A percentile compares a stretch with the other conserved stretches of the same genome.
These are phyloP conservation scores for Sylvicola fuscatus DNA, from an alignment of 2,888 invertebrate species.

Conservation along the genomic window DNA sequence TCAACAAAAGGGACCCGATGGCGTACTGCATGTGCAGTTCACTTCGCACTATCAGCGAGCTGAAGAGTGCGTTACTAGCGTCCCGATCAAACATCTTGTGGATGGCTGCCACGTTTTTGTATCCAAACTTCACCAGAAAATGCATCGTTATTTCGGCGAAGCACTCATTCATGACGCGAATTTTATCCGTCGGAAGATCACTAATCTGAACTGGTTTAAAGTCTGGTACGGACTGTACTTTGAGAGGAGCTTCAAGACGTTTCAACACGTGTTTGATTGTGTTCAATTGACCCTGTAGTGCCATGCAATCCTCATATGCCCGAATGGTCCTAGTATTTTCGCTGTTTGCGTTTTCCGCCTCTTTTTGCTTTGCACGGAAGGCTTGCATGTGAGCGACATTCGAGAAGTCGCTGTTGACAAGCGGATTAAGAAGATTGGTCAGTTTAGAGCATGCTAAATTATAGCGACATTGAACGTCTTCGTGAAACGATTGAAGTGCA, in stretches of 20 bases:
- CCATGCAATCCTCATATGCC: slow-evolving; percentile 49
- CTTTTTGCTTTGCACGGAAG: slow-evolving; percentile 47
- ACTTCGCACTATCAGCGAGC: slow-evolving; percentile 54
- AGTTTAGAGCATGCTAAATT: slow-evolving; percentile 72
- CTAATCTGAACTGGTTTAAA: too few species aligned
- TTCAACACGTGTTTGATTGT: slow-evolving; percentile 55
- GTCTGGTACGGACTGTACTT: too few species aligned
- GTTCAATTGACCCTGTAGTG: slow-evolving; percentile 76
- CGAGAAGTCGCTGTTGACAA: slow-evolving; percentile 57
- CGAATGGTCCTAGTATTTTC: slow-evolving; percentile 29
- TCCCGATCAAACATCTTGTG: slow-evolving; percentile 23
- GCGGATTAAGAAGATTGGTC: slow-evolving; percentile 55
- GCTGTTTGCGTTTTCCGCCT: slow-evolving; percentile 29
- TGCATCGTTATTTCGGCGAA: slow-evolving; percentile 62
- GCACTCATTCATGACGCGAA: slow-evolving; percentile 61
- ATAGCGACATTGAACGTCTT: slow-evolving; percentile 61
- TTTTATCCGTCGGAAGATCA: slow-evolving; percentile 52
- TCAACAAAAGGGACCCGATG: slow-evolving; percentile 55
- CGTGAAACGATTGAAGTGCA: slow-evolving; percentile 45
- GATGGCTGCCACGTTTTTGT: slow-evolving; percentile 22
- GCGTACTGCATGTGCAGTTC: slow-evolving; percentile 60
- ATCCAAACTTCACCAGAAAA: slow-evolving; percentile 38
- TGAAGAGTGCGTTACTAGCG: slow-evolving; percentile 42
- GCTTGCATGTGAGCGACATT: slow-evolving; percentile 69
- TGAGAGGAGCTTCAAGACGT: slow-evolving; percentile 38